A percentile compares a stretch with the other conserved stretches of the same genome.
Evolutionary conservation across 2,888 invertebrate species (phyloP).

Genomic region (Nomada ruficornis): DNA sequence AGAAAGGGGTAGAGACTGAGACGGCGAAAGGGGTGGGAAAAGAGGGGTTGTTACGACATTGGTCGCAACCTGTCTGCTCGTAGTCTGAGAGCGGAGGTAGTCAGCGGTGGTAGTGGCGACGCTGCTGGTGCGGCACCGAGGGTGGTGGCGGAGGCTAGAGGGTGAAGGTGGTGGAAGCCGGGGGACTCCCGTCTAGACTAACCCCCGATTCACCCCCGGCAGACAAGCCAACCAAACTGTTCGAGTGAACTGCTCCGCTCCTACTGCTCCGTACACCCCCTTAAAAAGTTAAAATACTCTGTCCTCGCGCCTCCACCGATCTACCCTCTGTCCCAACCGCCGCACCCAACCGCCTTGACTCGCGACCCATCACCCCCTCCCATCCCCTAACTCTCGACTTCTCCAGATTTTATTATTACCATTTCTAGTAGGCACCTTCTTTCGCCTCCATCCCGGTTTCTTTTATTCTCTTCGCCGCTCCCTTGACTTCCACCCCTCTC

Average conservation of each 20-base stretch:
- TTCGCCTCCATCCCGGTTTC: constrained; percentile 40
- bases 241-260: constrained; percentile 80
- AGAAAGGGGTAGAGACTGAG: constrained; percentile 37
- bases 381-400: constrained; percentile 58
- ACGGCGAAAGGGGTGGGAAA: constrained; percentile 21
- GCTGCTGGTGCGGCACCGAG: constrained; percentile 59
- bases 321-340: constrained; percentile 61
- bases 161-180: constrained; percentile 69
- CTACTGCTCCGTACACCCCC: constrained; percentile 71
- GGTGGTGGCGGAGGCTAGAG: constrained; percentile 56
- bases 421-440: constrained; percentile 78
- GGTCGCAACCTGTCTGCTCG: constrained; percentile 81
- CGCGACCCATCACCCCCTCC: constrained; percentile 46
- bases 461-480: constrained; percentile 31
- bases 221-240: constrained; percentile 83
- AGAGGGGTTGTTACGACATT: constrained; percentile 78
- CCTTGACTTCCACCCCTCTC: constrained; percentile 23
- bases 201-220: constrained; percentile 78
- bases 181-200: constrained; percentile 82
- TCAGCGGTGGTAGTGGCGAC: constrained; percentile 54
- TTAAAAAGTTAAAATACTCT: constrained; percentile 82
- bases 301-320: constrained; percentile 73
- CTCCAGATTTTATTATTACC: constrained; percentile 81
- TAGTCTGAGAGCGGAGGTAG: constrained; percentile 75
- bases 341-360: constrained; percentile 57